phyloP scores from a whole-genome alignment of 2,797 vertebrate species.

The Carapus acus region DNA sequence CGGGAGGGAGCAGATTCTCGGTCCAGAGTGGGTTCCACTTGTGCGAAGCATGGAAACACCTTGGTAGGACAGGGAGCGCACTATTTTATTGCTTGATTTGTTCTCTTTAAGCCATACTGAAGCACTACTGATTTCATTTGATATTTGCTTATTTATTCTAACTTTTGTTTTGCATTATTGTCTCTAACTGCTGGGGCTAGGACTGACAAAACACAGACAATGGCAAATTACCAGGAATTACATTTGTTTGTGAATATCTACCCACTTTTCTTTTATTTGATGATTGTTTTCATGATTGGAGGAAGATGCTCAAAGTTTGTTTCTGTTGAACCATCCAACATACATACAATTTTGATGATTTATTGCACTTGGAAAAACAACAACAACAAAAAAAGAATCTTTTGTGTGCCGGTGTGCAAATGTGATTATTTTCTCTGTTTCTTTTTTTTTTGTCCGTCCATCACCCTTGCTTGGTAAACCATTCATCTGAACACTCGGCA shows the following conservation, averaged over 20 bases:
- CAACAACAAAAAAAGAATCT: slow-evolving; percentile 35
- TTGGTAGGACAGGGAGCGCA: too few species aligned
- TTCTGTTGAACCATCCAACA: slow-evolving; percentile 11
- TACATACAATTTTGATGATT: slow-evolving; percentile 34
- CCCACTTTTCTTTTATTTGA: slow-evolving; percentile 30
- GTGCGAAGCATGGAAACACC: slow-evolving; percentile 67
- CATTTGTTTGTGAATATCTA: slow-evolving; percentile 32
- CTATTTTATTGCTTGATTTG: slow-evolving; percentile 57
- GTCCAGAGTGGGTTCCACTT: slow-evolving; percentile 62
- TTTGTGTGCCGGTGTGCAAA: slow-evolving; percentile 11
- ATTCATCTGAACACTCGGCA: slow-evolving; percentile 58
- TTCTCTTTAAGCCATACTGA: slow-evolving; percentile 43
- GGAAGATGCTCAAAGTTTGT: slow-evolving; percentile 7
- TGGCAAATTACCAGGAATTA: slow-evolving; percentile 72
- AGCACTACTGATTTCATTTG: slow-evolving; percentile 41
- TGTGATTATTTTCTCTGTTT: slow-evolving; percentile 1
- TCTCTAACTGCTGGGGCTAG: slow-evolving; percentile 22
- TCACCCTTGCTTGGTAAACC: slow-evolving; percentile 59
- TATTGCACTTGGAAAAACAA: too few species aligned
- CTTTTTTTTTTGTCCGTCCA: slow-evolving; percentile 49
- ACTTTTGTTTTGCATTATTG: slow-evolving; percentile 15
- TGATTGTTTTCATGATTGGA: slow-evolving; percentile 26
- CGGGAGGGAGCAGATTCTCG: slow-evolving; percentile 63
- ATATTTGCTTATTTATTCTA: slow-evolving; percentile 43
- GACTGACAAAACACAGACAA: slow-evolving; percentile 58